Evolutionary conservation across 2,113 vertebrate species (phyloP).

Genomic region (Chionomys nivalis): DNA sequence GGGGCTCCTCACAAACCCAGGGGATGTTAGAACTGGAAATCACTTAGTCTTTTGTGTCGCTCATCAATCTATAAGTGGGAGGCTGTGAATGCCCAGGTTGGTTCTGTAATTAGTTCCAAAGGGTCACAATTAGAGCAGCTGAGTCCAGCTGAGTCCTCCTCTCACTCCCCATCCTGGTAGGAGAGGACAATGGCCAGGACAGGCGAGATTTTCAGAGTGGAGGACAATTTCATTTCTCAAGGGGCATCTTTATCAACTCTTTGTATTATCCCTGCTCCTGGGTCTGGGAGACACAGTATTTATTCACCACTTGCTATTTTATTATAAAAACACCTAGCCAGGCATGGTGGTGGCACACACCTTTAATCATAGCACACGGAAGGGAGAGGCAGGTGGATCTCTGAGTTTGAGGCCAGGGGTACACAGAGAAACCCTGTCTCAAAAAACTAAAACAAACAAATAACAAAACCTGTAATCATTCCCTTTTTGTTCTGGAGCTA

Average conservation of each 20-base stretch:
- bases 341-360: fast-evolving
- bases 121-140: background rate
- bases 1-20: background rate
- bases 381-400: background rate
- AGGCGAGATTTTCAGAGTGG: background rate
- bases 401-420: background rate
- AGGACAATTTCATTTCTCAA: background rate
- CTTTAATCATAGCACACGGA: background rate
- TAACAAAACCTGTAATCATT: background rate
- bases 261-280: background rate
- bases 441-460: background rate
- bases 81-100: background rate
- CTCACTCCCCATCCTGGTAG: background rate
- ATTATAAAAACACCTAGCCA: background rate
- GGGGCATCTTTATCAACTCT: background rate
- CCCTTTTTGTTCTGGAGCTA: constrained; percentile 23
- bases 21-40: background rate
- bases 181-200: background rate
- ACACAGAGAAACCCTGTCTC: background rate
- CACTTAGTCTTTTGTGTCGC: background rate
- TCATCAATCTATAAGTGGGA: background rate
- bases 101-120: background rate
- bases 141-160: background rate
- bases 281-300: background rate
- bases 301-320: background rate